phyloP scores from a whole-genome alignment of 2,797 vertebrate genomes.

The Halcyon smyrnensis region DNA sequence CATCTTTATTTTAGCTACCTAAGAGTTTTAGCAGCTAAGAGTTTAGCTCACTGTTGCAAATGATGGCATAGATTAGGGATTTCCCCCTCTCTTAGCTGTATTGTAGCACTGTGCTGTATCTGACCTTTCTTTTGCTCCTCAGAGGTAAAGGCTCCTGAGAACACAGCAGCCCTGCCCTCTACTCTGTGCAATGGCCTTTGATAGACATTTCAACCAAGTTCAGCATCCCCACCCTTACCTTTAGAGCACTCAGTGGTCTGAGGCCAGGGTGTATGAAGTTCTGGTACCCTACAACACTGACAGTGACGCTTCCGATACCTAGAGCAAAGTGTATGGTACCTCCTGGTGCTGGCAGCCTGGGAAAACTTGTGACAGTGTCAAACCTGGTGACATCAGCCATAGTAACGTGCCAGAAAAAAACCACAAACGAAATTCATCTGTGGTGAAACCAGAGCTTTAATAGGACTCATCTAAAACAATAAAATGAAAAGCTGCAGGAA shows the following conservation, averaged over 20 bases:
- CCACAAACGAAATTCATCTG: background rate
- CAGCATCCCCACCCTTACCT: background rate
- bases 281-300: background rate
- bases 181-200: background rate
- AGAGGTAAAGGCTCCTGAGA: background rate
- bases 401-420: background rate
- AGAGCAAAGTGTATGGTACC: background rate
- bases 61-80: background rate
- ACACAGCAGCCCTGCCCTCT: background rate
- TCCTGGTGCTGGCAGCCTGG: background rate
- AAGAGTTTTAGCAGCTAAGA: background rate
- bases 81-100: background rate
- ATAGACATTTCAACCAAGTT: background rate
- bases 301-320: background rate
- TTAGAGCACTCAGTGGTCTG: background rate
- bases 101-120: background rate
- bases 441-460: background rate
- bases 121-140: background rate
- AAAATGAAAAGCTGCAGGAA: background rate
- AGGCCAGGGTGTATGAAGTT: background rate
- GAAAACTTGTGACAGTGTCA: background rate
- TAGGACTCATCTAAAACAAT: background rate
- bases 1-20: background rate
- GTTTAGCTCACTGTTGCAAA: background rate
- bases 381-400: background rate